Conservation (phyloP, 2,797 vertebrate genomes). For the Danio tinwini region DNA sequence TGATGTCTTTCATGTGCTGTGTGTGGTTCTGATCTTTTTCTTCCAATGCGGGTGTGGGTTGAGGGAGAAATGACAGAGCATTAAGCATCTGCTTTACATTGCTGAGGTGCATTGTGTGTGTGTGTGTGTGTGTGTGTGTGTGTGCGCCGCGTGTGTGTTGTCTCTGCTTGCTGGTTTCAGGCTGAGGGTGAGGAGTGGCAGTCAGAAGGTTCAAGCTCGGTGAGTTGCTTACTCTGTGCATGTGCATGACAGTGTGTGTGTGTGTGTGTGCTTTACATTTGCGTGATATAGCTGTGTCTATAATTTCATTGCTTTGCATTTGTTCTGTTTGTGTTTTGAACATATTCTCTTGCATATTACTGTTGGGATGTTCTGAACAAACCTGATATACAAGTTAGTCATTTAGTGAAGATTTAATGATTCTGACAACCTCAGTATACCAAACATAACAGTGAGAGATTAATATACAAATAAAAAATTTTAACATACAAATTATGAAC, state of each 20-base stretch:
- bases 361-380: background rate
- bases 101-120: conserved; percentile 45
- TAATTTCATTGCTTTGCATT: conserved; percentile 2
- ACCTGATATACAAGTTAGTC: background rate
- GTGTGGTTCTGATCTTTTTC: conserved; percentile 26
- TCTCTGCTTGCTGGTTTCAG: conserved; percentile 68
- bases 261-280: conserved; percentile 16
- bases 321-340: background rate
- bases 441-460: background rate
- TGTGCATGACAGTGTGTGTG: conserved; percentile 20
- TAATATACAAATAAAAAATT: background rate
- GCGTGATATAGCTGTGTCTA: conserved; percentile 11
- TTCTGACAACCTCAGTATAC: background rate
- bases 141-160: conserved; percentile 11
- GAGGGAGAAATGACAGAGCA: background rate
- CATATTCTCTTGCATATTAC: background rate
- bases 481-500: background rate
- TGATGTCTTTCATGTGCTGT: conserved; percentile 24
- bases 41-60: conserved; percentile 27
- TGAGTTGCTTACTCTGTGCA: conserved; percentile 65
- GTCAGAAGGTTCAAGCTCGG: conserved; percentile 72
- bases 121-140: conserved; percentile 29
- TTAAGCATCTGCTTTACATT: conserved; percentile 46
- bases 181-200: conserved; percentile 72
- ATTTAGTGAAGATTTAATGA: background rate